Base-by-base conservation (phyloP, 2,797 vertebrate species). In the Urophycis tenuis region DNA sequence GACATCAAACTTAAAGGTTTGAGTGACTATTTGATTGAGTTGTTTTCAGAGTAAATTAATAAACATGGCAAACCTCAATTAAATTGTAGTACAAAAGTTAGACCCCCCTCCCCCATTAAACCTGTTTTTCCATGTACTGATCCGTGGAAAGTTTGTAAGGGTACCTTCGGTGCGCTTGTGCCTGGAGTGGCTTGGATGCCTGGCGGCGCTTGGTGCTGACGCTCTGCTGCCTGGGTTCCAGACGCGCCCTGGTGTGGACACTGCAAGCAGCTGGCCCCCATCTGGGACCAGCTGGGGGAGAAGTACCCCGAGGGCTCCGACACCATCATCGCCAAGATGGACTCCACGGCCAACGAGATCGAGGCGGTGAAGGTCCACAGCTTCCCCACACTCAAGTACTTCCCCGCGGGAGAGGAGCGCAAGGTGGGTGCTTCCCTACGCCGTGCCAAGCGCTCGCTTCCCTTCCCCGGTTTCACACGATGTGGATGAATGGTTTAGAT, bases 231-330 rank as follows among this genome's bases (percentile, higher is more conserved):
- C 75, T 8, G 3, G 60, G 9, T 73, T 83, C 7, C 88, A 99
- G 98, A 99, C 87, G 98, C 98, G 53, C 98, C 98, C 0, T 99
- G 98, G 98, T 99, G 98, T 64, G 97, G 97, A 79, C 98, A 99
- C 91, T 99, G 98, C 91, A 99, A 99, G 87, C 97, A 99, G 90
- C 90, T 99, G 85, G 92, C 95, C 39, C 98, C 98, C 3, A 97
- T 99, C 87, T 99, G 98, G 98, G 97, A 99, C 79, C 95, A 98
- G 84, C 91, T 99, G 79, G 98, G 95, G 36, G 97, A 98, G 89
- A 95, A 92, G 36, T 99, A 94, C 80, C 95, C 92, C 87, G 95
- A 96, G 89, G 93, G 93, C 0, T 85, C 90, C 9, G 93, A 94
- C 76, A 90, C 92, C 0, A 30, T 99, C 32, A 95, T 99, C 74